Evolutionary conservation across 2,888 invertebrate species (phyloP), one percentile per base, ranked within the genome.

Genomic region (Rhamphomyia laevipes): DNA sequence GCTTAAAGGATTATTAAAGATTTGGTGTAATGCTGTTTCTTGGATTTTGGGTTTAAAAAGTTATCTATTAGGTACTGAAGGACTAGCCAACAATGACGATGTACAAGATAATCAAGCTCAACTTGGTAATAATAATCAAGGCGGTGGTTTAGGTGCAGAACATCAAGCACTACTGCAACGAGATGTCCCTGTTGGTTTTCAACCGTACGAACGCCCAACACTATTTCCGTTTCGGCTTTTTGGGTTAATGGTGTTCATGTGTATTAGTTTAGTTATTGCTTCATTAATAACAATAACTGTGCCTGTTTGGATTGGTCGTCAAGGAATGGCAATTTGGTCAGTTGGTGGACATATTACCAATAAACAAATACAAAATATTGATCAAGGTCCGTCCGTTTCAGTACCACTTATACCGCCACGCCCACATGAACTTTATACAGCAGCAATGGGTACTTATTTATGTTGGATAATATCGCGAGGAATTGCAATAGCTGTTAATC

Each of bases 361-460:
- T 35, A 27, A 27, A 27, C 23, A 27, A 27, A 27, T 27, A 27
- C 23, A 27, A 27, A 27, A 27, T 27, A 27, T 27, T 7, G 23
- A 27, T 27, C 35, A 35, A n/a, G n/a, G 13, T 13, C 2, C n/a
- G 7, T 5, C n/a, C 13, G n/a, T n/a, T n/a, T 21, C 9, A 4
- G 2, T 15, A 15, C 58, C 59, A 9, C 68, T 68, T 51, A 60
- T 61, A 33, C 54, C 66, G 0, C 74, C 80, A n/a, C 77, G 82
- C 16, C 88, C 95, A 0, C 96, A 97, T 67, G 97, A 97, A 70
- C 72, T 97, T 5, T 97, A 99, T 67, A 96, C 96, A 0, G 90
- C 93, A 0, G 93, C 95, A 1, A 88, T 67, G 71, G 89, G 97
- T 6, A 84, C 93, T 56, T 99, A 97, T 72, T 78, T 93, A 15